Evolutionary conservation across 2,888 invertebrate species (phyloP).

Genomic region (Polyploca ridens): DNA sequence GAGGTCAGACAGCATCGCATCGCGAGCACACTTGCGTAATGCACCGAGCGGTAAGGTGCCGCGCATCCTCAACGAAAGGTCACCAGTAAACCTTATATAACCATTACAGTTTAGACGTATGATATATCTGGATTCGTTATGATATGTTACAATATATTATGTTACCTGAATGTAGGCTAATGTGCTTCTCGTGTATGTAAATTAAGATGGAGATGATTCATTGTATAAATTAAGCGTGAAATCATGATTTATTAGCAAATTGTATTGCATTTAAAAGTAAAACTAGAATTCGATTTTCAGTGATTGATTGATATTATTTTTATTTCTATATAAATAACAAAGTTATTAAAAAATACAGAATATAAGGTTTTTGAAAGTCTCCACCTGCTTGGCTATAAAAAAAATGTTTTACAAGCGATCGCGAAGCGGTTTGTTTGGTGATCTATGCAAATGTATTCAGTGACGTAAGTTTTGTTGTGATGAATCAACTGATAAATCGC

Average conservation of each 20-base stretch:
- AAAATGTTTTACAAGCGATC: no score
- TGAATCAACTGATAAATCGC: neutral
- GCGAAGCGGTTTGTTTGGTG: neutral
- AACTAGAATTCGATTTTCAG: neutral
- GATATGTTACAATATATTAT: neutral
- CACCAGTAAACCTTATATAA: slow-evolving; percentile 60
- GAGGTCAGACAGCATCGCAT: slow-evolving; percentile 66
- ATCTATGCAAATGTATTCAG: slow-evolving; percentile 14
- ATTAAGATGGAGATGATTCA: neutral
- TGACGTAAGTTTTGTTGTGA: slow-evolving; percentile 9
- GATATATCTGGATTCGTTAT: slow-evolving; percentile 14
- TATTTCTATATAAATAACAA: no score
- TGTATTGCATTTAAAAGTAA: neutral
- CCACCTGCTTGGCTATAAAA: no score
- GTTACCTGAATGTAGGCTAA: slow-evolving; percentile 18
- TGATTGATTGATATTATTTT: no score
- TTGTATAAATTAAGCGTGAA: neutral
- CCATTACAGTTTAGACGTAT: slow-evolving; percentile 40
- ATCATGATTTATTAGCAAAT: neutral
- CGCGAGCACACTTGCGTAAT: slow-evolving; percentile 53
- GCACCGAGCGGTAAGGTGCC: slow-evolving; percentile 58
- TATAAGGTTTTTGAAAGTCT: no score
- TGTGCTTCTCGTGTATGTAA: slow-evolving; percentile 5
- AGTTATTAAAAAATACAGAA: no score
- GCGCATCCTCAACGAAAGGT: slow-evolving; percentile 76